Evolutionary conservation across 2,797 vertebrate genomes (phyloP).

Genomic region (Enteromius treurensis): DNA sequence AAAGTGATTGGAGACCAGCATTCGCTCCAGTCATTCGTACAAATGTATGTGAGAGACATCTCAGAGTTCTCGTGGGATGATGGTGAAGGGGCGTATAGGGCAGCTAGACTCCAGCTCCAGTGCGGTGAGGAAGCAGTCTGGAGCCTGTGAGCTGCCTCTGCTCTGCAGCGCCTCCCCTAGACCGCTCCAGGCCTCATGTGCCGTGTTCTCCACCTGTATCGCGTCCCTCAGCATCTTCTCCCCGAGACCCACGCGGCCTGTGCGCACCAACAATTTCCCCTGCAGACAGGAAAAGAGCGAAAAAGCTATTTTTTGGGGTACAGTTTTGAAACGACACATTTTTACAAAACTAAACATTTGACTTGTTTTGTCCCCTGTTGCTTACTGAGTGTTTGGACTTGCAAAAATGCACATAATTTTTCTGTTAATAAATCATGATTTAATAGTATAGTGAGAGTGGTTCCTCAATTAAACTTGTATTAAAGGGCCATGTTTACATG

Average conservation of each 20-base stretch:
- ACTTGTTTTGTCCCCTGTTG: not conserved
- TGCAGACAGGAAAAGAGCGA: conserved; percentile 61
- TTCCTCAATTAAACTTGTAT: too few species aligned
- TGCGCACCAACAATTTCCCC: conserved; percentile 87
- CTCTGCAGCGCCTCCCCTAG: conserved; percentile 92
- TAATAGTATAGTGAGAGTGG: too few species aligned
- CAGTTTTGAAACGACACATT: not conserved
- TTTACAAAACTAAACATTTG: not conserved
- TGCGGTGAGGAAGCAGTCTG: conserved; percentile 91
- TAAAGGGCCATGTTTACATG: too few species aligned
- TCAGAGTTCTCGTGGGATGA: conserved; percentile 93
- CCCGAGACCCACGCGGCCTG: conserved; percentile 84
- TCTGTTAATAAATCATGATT: too few species aligned
- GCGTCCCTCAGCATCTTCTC: conserved; percentile 94
- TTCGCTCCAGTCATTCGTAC: not conserved
- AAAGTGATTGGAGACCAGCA: conserved; percentile 1
- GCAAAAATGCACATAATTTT: too few species aligned
- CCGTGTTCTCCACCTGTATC: conserved; percentile 85
- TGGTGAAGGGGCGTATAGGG: conserved; percentile 89
- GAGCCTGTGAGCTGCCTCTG: conserved; percentile 83
- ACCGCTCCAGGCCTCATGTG: conserved; percentile 90
- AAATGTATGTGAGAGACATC: conserved; percentile 76
- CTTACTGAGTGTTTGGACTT: too few species aligned
- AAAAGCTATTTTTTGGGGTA: not conserved
- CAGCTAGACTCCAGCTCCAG: conserved; percentile 95